Percentiles rank a stretch among this genome's conserved stretches.
Evolutionary conservation across 2,797 vertebrate species (phyloP).

Genomic region (Denticeps clupeoides): DNA sequence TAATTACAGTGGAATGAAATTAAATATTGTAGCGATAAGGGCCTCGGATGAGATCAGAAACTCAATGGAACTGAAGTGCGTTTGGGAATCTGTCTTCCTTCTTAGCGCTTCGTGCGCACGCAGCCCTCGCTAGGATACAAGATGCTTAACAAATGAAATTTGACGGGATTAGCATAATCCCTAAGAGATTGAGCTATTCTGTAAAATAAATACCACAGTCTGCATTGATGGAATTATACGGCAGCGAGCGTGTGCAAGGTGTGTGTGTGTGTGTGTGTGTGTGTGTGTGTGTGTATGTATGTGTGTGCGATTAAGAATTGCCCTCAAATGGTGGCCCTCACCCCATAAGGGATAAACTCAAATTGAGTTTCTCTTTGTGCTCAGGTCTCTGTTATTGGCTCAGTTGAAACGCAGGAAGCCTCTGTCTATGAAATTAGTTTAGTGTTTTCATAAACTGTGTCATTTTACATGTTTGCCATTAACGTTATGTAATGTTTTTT

Average conservation of each 20-base stretch:
- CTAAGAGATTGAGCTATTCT: constrained; percentile 26
- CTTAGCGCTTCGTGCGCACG: constrained; percentile 6
- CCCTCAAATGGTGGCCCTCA: too few relatives aligned
- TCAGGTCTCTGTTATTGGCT: not conserved
- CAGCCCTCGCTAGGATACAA: constrained; percentile 12
- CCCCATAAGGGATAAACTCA: too few relatives aligned
- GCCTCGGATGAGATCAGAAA: constrained; percentile 6
- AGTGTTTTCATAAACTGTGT: not conserved
- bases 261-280: not conserved
- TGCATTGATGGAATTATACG: constrained; percentile 17
- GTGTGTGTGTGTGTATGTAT: not conserved
- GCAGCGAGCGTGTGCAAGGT: not conserved
- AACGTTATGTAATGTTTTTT: not conserved
- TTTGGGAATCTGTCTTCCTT: constrained; percentile 9
- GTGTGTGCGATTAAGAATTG: not conserved
- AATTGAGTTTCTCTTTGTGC: not conserved
- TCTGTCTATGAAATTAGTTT: constrained; percentile 2
- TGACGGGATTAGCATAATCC: constrained; percentile 31
- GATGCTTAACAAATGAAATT: constrained; percentile 29
- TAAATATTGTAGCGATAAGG: constrained; percentile 22
- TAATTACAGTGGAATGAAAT: constrained; percentile 31
- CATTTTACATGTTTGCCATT: not conserved
- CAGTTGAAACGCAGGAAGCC: not conserved
- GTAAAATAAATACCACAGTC: constrained; percentile 23
- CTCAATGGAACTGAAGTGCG: constrained; percentile 5